phyloP scores from a whole-genome alignment of 2,797 vertebrate species.

The Alauda arvensis region DNA sequence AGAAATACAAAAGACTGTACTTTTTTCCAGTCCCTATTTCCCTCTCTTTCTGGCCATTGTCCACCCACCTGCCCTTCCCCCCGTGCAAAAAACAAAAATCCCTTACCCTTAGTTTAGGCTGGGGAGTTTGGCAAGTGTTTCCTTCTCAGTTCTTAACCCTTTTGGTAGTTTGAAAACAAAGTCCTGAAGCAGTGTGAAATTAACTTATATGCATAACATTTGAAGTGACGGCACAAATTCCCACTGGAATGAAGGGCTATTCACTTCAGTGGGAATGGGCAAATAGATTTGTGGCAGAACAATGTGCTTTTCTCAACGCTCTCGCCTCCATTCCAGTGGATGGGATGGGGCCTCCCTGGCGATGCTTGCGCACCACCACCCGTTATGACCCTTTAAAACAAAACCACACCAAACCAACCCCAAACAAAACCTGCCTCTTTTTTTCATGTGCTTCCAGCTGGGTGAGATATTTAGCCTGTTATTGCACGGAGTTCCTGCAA shows the following conservation, averaged over 20 bases:
- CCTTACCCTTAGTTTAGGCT: background rate
- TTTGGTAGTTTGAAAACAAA: conserved; percentile 48
- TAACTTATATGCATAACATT: conserved; percentile 50
- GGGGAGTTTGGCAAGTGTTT: background rate
- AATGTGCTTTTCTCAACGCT: conserved; percentile 40
- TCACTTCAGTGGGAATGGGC: conserved; percentile 54
- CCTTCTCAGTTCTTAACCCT: conserved; percentile 19
- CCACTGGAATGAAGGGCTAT: conserved; percentile 43
- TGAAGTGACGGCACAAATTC: conserved; percentile 43
- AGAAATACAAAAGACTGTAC: background rate
- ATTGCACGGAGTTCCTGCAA: background rate
- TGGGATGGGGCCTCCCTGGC: background rate
- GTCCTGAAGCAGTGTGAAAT: conserved; percentile 51
- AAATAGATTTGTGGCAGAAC: conserved; percentile 33
- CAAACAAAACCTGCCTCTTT: background rate
- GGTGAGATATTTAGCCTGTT: background rate
- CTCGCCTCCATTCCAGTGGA: background rate
- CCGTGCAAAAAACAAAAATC: background rate
- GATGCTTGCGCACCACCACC: background rate
- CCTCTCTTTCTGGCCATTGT: conserved; percentile 6
- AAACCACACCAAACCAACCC: background rate
- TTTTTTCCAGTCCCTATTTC: background rate
- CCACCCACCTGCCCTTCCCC: background rate
- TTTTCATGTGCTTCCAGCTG: background rate
- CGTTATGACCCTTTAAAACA: conserved; percentile 22